Evolutionary conservation across 1,140 invertebrate species (phyloP).

Genomic region (Halictus rubicundus): DNA sequence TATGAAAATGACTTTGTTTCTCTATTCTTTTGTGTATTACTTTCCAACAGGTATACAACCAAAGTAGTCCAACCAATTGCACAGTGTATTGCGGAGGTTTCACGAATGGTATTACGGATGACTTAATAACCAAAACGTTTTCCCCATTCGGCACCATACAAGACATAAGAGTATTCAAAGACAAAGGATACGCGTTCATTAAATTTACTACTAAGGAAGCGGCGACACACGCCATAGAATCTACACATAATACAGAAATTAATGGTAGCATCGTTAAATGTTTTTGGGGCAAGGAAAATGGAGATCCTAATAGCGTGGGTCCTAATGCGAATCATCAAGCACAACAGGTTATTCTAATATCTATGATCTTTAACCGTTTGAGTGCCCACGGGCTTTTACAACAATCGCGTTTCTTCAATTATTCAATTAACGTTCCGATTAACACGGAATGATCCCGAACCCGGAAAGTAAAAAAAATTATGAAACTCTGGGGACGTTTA

Average conservation of each 20-base stretch:
- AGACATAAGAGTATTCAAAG: slow-evolving; percentile 98
- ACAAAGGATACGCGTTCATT: slow-evolving; percentile 99
- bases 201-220: slow-evolving; percentile 98
- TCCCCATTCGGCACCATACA: slow-evolving; percentile 96
- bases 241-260: slow-evolving; percentile 97
- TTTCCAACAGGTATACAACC: slow-evolving; percentile 90
- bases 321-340: slow-evolving; percentile 81
- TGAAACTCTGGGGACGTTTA: no score
- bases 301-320: slow-evolving; percentile 86
- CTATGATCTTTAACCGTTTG: background rate
- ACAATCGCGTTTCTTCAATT: no score
- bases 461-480: no score
- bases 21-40: slow-evolving; percentile 1
- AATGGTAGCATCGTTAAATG: slow-evolving; percentile 98
- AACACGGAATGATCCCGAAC: no score
- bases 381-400: no score
- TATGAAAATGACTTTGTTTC: background rate
- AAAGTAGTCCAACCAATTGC: slow-evolving; percentile 98
- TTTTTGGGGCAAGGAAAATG: slow-evolving; percentile 99
- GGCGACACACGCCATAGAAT: slow-evolving; percentile 97
- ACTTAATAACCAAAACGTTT: slow-evolving; percentile 97
- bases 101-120: slow-evolving; percentile 95
- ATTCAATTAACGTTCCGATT: no score
- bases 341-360: slow-evolving; percentile 77
- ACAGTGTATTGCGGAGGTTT: slow-evolving; percentile 99